Conservation (phyloP, 1,140 invertebrate genomes). For the Lamellibrachia luymesi region DNA sequence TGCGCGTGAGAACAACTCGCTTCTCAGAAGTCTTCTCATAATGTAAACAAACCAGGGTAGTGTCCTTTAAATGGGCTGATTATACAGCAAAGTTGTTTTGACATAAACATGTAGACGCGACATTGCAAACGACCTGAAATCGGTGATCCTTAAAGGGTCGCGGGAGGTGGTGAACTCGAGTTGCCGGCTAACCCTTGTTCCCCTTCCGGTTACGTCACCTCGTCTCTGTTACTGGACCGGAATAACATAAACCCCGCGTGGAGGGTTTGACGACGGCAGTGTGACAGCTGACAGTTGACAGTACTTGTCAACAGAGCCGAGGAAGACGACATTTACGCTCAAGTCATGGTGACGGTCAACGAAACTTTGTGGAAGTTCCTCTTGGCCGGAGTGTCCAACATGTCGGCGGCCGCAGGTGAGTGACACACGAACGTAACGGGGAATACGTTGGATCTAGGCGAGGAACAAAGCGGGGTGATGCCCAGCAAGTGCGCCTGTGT, state of each 20-base stretch:
- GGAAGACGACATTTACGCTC: not conserved
- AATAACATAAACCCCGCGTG: not conserved
- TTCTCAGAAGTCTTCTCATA: not conserved
- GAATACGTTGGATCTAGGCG: not conserved
- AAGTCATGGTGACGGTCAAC: not conserved
- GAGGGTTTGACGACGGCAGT: not conserved
- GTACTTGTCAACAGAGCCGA: not conserved
- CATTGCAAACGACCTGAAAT: not conserved
- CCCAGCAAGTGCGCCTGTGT: no score
- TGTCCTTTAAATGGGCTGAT: not conserved
- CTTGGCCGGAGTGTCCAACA: slow-evolving; percentile 39
- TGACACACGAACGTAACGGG: not conserved
- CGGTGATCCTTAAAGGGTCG: no score
- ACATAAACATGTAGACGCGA: no score
- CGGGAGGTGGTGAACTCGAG: not conserved
- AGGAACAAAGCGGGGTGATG: not conserved
- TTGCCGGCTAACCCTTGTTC: not conserved
- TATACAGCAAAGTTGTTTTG: not conserved
- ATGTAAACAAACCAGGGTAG: not conserved
- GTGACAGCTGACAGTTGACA: not conserved
- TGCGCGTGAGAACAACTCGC: not conserved
- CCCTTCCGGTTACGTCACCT: not conserved
- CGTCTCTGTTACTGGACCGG: no score
- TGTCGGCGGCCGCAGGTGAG: slow-evolving; percentile 32
- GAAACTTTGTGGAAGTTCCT: slow-evolving; percentile 35